These are phyloP conservation scores for Athalia circularis DNA, from an alignment of 2,888 invertebrate genomes.

Conservation along the genomic window DNA sequence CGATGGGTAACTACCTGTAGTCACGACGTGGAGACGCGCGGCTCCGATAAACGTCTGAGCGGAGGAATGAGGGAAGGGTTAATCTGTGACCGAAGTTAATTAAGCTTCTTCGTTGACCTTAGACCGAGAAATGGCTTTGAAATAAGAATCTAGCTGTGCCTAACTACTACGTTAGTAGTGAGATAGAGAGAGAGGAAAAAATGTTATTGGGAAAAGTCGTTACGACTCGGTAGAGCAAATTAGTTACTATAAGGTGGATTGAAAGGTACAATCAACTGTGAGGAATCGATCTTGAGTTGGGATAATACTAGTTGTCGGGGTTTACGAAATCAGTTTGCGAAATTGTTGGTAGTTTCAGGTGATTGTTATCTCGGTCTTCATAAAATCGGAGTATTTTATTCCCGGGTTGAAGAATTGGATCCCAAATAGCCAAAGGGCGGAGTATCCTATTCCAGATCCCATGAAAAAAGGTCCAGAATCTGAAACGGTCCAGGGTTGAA, in stretches of 20 bases:
- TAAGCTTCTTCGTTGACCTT: constrained; percentile 38
- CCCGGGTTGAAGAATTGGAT: background rate
- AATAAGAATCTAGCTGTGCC: constrained; percentile 34
- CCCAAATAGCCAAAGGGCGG: background rate
- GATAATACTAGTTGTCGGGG: constrained; percentile 1
- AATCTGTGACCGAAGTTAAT: constrained; percentile 48
- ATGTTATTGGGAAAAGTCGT: constrained; percentile 26
- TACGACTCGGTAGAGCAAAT: constrained; percentile 7
- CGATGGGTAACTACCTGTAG: constrained; percentile 38
- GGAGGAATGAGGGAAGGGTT: constrained; percentile 4
- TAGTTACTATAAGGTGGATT: background rate
- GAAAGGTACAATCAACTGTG: constrained; percentile 12
- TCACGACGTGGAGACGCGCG: constrained; percentile 23
- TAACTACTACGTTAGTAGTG: background rate
- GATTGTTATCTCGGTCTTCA: background rate
- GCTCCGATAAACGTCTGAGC: constrained; percentile 19
- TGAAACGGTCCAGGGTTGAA: constrained; percentile 36
- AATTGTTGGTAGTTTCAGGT: background rate
- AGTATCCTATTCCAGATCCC: background rate
- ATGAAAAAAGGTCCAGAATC: constrained; percentile 26
- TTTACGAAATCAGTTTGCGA: constrained; percentile 13
- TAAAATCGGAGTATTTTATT: background rate
- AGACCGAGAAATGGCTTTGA: constrained; percentile 16
- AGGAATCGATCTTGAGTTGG: constrained; percentile 11
- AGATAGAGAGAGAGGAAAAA: background rate